Evolutionary conservation across 2,888 invertebrate genomes (phyloP), one percentile per base, ranked within the genome.

Genomic region (Schrankia costaestrigalis): DNA sequence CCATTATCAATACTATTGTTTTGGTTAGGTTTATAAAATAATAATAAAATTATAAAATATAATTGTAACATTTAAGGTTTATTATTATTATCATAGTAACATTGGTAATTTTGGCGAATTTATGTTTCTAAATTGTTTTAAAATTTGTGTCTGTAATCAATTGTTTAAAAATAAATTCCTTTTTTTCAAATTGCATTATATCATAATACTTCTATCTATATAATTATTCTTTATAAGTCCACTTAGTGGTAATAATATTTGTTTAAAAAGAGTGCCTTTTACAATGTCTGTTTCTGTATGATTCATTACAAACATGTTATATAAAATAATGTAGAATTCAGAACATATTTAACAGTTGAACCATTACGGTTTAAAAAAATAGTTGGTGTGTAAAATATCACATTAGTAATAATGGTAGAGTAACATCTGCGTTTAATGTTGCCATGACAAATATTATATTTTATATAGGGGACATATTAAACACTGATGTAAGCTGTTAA

Each of bases 231-330:
- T 35, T 37, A 34, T 64, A 28, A 34, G 34, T 39, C 7, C 41
- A 48, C 36, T 42, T 74, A 71, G 70, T 43, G 54, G 56, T 71
- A 70, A 62, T 56, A 69, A 62, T 67, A 69, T 58, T 37, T 53
- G 35, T 59, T n/a, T 51, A 30, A 62, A 68, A 71, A 70, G 77
- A 78, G 78, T 78, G 78, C 78, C 78, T 78, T 75, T 57, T 53
- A 62, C 46, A 36, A 51, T 47, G 56, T 52, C 46, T 42, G 52
- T 46, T 27, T 42, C 24, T 40, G 42, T 47, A 47, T 56, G 46
- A 53, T 63, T 52, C 41, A 40, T 44, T 43, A 45, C 48, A 49
- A 36, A 41, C 26, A 27, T 47, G 23, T 43, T 43, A 36, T 41
- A 55, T 43, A 29, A 24, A 25, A 30, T 32, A 15, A 26, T 46